These are phyloP conservation scores for Teleiodes luculella DNA, from an alignment of 2,888 invertebrate species.

Conservation along the genomic window DNA sequence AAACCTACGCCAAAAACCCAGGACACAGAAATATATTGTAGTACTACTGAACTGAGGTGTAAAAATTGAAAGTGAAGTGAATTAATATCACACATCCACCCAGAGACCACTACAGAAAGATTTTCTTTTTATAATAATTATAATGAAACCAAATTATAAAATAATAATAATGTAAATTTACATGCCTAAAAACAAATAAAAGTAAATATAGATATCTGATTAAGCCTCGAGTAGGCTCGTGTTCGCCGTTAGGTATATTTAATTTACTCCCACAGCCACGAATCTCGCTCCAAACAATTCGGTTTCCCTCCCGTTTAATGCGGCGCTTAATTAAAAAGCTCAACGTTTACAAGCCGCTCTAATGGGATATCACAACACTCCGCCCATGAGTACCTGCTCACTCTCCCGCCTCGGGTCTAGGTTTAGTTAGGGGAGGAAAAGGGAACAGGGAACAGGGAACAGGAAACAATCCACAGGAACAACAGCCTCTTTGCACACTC, in stretches of 20 bases:
- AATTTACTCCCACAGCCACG: slow-evolving; percentile 10
- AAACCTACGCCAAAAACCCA: no score
- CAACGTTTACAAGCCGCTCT: slow-evolving; percentile 52
- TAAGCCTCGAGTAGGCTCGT: no score
- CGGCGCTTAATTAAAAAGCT: slow-evolving; percentile 67
- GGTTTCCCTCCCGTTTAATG: slow-evolving; percentile 37
- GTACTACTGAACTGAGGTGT: no score
- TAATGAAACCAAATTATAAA: no score
- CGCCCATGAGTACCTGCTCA: slow-evolving; percentile 28
- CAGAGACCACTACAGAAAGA: no score
- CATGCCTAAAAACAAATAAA: no score
- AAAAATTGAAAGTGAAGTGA: no score
- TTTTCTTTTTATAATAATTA: no score
- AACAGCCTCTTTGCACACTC: background rate
- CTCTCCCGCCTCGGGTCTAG: slow-evolving; percentile 17
- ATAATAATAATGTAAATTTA: no score
- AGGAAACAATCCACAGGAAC: background rate
- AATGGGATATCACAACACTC: slow-evolving; percentile 65
- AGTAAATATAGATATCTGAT: no score
- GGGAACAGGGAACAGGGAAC: background rate
- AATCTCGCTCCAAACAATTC: slow-evolving; percentile 30
- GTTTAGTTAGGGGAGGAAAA: slow-evolving; percentile 15
- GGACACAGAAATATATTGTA: no score
- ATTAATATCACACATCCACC: no score
- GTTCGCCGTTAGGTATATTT: background rate